Base-by-base conservation (phyloP, 2,113 vertebrate species). In the Carassius carassius region DNA sequence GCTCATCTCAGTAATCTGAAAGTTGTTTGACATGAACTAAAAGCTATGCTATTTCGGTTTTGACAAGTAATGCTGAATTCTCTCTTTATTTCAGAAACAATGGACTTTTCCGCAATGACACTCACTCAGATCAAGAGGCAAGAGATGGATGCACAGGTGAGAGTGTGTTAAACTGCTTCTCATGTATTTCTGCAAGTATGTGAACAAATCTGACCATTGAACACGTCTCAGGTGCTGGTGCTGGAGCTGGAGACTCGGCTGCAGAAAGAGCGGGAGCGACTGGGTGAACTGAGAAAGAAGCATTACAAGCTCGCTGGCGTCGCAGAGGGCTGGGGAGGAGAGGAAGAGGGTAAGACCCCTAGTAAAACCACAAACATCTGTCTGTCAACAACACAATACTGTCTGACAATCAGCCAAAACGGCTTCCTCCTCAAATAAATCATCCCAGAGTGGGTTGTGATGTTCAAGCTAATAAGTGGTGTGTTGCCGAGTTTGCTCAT, bases 141-240 rank as follows among this genome's bases (percentile, higher is more conserved):
- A 81, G 98, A 99, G 91, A 99, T 99, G 98, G 96, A 99, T 83
- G 96, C 97, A 0, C 98, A 99, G 98, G 98, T 99, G 89, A 86
- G 90, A n/a, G 25, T 82, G 8, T 54, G 44, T 9, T 1, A 25
- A 35, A 2, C 3, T 74, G 32, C 29, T 65, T 32, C 60, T 19
- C 51, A 21, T 14, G 16, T 58, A 17, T 60, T 21, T 41, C 11
- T 70, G n/a, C 16, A 54, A 2, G 44, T 14, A 11, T 44, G 56
- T 21, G 41, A 72, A 25, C 12, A 54, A 37, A 58, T 4, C 79
- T 49, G 51, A 69, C 29, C 13, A 58, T 69, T 49, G 62, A 21
- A 23, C 87, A 74, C 80, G 21, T 14, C 4, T 23, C 91, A 99
- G 98, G 98, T 99, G 25, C 92, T 95, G 82, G 97, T 99, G 75